phyloP scores from a whole-genome alignment of 2,113 vertebrate genomes.

The Coreoperca whiteheadi region DNA sequence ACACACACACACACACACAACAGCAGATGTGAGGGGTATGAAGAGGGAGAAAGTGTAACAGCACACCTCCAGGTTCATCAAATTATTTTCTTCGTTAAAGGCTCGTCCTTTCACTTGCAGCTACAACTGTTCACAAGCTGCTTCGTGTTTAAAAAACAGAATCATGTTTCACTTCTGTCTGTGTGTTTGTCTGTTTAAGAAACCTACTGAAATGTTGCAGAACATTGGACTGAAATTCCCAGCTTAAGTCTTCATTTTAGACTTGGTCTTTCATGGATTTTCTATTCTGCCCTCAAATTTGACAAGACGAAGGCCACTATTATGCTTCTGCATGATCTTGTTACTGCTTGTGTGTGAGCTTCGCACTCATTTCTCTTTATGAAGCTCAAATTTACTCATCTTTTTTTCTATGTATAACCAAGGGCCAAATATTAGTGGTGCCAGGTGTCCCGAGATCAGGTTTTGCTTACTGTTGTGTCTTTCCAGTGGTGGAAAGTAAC shows the following conservation, averaged over 20 bases:
- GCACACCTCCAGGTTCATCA: constrained; percentile 43
- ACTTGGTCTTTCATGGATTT: neutral
- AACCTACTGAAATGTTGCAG: neutral
- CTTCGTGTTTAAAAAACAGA: constrained; percentile 49
- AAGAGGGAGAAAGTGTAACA: constrained; percentile 51
- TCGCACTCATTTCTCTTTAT: neutral
- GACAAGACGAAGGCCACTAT: neutral
- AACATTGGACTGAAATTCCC: neutral
- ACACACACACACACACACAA: neutral
- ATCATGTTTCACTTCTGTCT: constrained; percentile 36
- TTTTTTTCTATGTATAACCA: neutral
- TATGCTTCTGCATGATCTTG: neutral
- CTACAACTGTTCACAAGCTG: constrained; percentile 57
- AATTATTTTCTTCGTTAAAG: constrained; percentile 38
- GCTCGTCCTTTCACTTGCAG: constrained; percentile 55
- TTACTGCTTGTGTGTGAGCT: neutral
- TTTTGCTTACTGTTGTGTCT: neutral
- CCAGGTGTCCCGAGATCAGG: neutral
- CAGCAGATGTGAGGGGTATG: constrained; percentile 11
- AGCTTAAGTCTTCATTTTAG: neutral
- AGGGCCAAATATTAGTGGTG: neutral
- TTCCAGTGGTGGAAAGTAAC: neutral
- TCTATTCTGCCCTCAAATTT: neutral
- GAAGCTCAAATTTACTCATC: neutral
- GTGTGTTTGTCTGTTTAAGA: neutral